A percentile compares a stretch with the other conserved stretches of the same genome.
These are phyloP conservation scores for Notamacropus eugenii DNA, from an alignment of 2,797 vertebrate genomes.

Conservation along the genomic window DNA sequence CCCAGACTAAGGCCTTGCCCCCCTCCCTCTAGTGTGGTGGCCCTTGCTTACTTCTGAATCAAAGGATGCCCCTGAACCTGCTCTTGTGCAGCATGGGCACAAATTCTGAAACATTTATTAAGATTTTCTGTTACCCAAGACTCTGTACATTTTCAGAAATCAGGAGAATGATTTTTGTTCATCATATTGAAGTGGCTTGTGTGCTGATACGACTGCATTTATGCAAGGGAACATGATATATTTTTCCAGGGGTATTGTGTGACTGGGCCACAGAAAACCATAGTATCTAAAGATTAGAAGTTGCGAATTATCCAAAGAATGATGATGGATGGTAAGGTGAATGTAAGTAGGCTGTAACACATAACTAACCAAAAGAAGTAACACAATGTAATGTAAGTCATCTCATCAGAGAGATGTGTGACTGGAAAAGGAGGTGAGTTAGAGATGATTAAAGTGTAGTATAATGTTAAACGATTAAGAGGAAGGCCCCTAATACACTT, in stretches of 20 bases:
- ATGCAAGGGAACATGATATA: not conserved
- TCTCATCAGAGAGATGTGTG: not conserved
- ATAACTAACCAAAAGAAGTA: not conserved
- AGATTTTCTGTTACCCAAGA: not conserved
- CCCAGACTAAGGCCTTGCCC: not conserved
- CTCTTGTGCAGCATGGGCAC: not conserved
- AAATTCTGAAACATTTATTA: not conserved
- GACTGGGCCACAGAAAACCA: not conserved
- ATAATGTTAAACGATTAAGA: not conserved
- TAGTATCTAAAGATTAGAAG: not conserved
- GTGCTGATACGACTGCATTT: not conserved
- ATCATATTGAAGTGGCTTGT: not conserved
- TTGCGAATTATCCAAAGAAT: not conserved
- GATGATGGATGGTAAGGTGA: not conserved
- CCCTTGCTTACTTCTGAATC: not conserved
- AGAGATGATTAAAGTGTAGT: not conserved
- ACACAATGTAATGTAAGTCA: not conserved
- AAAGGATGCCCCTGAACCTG: not conserved
- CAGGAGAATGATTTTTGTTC: not conserved
- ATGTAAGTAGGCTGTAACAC: not conserved
- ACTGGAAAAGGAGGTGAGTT: not conserved
- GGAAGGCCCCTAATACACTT: not conserved
- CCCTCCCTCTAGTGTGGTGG: not conserved
- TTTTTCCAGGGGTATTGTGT: not conserved
- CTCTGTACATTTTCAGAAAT: not conserved